phyloP scores from a whole-genome alignment of 2,888 invertebrate genomes.

The Lomographa bimaculata region DNA sequence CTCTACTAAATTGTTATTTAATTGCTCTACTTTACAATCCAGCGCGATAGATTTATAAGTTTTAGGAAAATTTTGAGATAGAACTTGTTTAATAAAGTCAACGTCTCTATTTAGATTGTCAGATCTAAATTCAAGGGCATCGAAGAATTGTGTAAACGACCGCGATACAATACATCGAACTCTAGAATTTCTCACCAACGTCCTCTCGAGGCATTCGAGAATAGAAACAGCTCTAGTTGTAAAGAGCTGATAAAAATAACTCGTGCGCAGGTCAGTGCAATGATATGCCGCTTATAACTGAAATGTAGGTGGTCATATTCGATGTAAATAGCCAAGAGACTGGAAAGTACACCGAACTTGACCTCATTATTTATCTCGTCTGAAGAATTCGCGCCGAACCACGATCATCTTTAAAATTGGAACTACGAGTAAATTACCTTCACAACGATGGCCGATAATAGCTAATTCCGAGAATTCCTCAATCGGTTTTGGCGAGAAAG shows the following conservation, averaged over 20 bases:
- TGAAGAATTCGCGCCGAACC: slow-evolving; percentile 12
- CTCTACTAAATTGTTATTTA: slow-evolving; percentile 25
- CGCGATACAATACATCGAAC: slow-evolving; percentile 37
- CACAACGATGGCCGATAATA: slow-evolving; percentile 17
- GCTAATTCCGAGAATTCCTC: slow-evolving; percentile 23
- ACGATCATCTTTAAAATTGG: no score
- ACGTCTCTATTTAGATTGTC: slow-evolving; percentile 12
- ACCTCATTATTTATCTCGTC: slow-evolving; percentile 66
- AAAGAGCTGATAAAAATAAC: slow-evolving; percentile 36
- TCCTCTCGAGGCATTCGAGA: slow-evolving; percentile 25
- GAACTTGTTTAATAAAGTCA: slow-evolving; percentile 16
- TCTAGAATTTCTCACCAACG: slow-evolving; percentile 25
- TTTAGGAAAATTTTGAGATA: slow-evolving; percentile 11
- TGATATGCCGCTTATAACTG: slow-evolving; percentile 37
- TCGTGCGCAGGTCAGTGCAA: slow-evolving; percentile 56
- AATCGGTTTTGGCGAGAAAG: slow-evolving; percentile 23
- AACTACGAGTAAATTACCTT: slow-evolving; percentile 5
- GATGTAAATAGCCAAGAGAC: slow-evolving; percentile 48
- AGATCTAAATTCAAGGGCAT: slow-evolving; percentile 33
- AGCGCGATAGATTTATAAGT: slow-evolving; percentile 4
- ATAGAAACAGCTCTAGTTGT: slow-evolving; percentile 30
- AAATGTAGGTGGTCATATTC: slow-evolving; percentile 41
- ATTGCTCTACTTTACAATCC: slow-evolving; percentile 17
- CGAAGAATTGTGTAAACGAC: slow-evolving; percentile 37
- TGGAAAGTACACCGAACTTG: slow-evolving; percentile 57